Evolutionary conservation across 2,113 vertebrate species (phyloP).

Genomic region (Emydocephalus ijimae): DNA sequence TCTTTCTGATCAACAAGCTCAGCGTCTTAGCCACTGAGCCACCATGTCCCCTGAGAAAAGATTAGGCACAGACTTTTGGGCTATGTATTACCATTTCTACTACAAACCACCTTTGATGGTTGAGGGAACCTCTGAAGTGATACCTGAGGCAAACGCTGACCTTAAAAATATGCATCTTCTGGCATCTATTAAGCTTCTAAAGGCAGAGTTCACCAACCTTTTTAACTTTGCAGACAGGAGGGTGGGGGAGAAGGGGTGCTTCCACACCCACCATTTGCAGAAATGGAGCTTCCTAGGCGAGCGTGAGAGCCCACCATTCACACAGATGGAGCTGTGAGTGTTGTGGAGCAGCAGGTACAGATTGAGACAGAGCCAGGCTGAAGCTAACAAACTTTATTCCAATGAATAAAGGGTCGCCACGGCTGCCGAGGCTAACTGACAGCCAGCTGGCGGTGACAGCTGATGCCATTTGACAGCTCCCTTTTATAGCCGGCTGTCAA

Average conservation of each 20-base stretch:
- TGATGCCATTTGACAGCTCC: too few relatives aligned
- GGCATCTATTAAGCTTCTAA: neutral
- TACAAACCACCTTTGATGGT: neutral
- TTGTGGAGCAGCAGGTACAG: too few relatives aligned
- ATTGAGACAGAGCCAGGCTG: too few relatives aligned
- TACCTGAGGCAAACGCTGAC: neutral
- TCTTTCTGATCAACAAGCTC: too few relatives aligned
- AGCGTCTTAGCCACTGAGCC: too few relatives aligned
- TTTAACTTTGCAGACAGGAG: neutral
- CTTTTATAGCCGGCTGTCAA: too few relatives aligned
- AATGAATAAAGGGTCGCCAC: too few relatives aligned
- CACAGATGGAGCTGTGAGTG: neutral
- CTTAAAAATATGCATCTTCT: neutral
- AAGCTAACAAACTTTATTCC: too few relatives aligned
- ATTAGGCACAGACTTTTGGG: too few relatives aligned
- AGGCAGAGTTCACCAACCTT: neutral
- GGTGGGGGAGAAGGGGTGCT: neutral
- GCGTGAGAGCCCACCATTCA: accelerated
- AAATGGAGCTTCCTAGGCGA: neutral
- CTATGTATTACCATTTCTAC: neutral
- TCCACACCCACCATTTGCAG: neutral
- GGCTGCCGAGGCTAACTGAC: too few relatives aligned
- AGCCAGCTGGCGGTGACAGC: too few relatives aligned
- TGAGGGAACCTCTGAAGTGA: neutral
- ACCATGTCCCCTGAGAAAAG: neutral